Conservation (phyloP, 2,113 vertebrate species). For the Gallinago undulata region DNA sequence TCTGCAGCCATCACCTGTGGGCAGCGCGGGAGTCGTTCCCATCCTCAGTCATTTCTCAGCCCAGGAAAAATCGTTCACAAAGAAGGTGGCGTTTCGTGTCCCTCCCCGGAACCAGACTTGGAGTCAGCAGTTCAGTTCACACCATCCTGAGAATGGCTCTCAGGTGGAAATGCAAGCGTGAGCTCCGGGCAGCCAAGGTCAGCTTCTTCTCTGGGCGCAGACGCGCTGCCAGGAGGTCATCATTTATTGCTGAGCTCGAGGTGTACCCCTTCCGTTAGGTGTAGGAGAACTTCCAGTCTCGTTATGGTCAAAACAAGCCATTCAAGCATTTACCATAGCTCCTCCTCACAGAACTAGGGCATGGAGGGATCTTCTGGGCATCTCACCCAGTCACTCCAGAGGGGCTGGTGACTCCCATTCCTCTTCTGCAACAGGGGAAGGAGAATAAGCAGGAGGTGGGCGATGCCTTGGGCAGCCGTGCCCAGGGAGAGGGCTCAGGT, state of each 20-base stretch:
- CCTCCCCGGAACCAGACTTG: neutral
- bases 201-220: neutral
- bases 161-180: neutral
- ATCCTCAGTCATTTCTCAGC: neutral
- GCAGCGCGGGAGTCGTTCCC: fast-evolving
- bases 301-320: neutral
- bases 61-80: neutral
- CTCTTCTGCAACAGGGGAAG: neutral
- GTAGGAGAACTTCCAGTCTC: neutral
- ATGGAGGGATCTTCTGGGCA: neutral
- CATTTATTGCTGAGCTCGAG: neutral
- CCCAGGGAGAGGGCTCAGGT: neutral
- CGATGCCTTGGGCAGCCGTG: fast-evolving
- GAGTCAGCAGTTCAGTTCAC: neutral
- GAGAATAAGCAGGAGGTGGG: neutral
- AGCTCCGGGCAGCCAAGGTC: neutral
- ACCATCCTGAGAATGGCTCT: neutral
- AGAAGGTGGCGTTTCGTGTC: fast-evolving
- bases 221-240: neutral
- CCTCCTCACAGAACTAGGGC: neutral
- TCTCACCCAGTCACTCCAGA: neutral
- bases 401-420: neutral
- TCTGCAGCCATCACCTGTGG: neutral
- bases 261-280: fast-evolving
- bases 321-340: neutral